Evolutionary conservation across 1,140 invertebrate species (phyloP).

Genomic region (Drosophila saltans): DNA sequence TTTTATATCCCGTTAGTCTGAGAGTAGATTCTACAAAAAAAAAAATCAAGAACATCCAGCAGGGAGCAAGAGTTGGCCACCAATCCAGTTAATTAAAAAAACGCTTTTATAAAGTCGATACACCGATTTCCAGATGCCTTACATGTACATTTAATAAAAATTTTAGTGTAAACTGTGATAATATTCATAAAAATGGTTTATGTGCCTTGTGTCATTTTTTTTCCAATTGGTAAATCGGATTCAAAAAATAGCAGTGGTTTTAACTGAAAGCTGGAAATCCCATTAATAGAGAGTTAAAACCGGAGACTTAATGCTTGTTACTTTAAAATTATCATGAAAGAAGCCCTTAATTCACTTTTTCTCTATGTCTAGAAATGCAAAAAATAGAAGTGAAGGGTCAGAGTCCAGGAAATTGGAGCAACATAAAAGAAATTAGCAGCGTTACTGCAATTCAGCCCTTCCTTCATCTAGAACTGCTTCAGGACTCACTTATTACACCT

Average conservation of each 20-base stretch:
- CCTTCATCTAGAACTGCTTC: slow-evolving; percentile 50
- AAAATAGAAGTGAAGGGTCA: slow-evolving; percentile 28
- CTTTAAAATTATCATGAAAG: slow-evolving; percentile 67
- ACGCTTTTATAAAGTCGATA: slow-evolving; percentile 1
- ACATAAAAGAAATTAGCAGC: slow-evolving; percentile 79
- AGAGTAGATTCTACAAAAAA: no score
- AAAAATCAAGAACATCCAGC: no score
- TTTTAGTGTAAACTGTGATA: no score
- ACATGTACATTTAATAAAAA: no score
- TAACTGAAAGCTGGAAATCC: neutral
- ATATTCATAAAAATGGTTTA: neutral
- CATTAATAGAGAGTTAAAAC: neutral
- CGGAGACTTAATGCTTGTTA: slow-evolving; percentile 2
- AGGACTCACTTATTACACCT: slow-evolving; percentile 78
- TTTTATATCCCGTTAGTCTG: no score
- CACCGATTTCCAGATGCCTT: neutral
- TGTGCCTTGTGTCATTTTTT: neutral
- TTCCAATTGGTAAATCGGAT: neutral
- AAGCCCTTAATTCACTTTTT: slow-evolving; percentile 54
- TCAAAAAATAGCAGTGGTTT: slow-evolving; percentile 13
- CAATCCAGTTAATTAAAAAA: slow-evolving; percentile 72
- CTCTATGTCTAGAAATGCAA: slow-evolving; percentile 8
- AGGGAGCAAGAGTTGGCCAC: neutral
- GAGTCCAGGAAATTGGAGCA: slow-evolving; percentile 36
- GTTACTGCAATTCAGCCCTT: slow-evolving; percentile 55